phyloP scores from a whole-genome alignment of 1,140 invertebrate genomes.

The Platorchestia sp. region DNA sequence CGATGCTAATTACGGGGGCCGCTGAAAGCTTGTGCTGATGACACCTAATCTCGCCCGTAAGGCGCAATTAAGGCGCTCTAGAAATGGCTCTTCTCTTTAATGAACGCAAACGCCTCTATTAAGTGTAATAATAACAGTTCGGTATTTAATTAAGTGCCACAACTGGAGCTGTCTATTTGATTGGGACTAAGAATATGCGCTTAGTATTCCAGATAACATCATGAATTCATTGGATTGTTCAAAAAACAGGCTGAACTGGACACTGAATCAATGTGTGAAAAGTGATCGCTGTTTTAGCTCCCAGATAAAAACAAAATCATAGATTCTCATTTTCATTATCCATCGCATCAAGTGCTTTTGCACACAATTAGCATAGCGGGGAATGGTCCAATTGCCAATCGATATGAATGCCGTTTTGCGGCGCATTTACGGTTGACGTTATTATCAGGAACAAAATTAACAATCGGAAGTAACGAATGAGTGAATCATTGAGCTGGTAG shows the following conservation, averaged over 20 bases:
- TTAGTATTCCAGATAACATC: not conserved
- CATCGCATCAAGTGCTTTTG: too few relatives aligned
- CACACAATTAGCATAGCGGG: too few relatives aligned
- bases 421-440: too few relatives aligned
- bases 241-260: not conserved
- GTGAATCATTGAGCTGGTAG: too few relatives aligned
- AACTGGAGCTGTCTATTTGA: not conserved
- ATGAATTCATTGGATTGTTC: not conserved
- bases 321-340: not conserved
- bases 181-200: not conserved
- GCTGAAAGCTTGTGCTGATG: constrained; percentile 30
- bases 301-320: not conserved
- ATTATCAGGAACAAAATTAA: too few relatives aligned
- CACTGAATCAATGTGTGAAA: not conserved
- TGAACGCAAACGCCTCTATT: not conserved
- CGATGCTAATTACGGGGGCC: constrained; percentile 34
- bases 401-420: too few relatives aligned
- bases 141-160: not conserved
- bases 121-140: not conserved
- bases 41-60: constrained; percentile 40
- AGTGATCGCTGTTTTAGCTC: not conserved
- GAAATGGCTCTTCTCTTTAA: not conserved
- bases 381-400: too few relatives aligned
- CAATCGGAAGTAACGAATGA: too few relatives aligned
- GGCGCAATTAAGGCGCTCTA: constrained; percentile 25